Conservation (phyloP, 2,888 invertebrate species). For the Tenthredo distinguenda region DNA sequence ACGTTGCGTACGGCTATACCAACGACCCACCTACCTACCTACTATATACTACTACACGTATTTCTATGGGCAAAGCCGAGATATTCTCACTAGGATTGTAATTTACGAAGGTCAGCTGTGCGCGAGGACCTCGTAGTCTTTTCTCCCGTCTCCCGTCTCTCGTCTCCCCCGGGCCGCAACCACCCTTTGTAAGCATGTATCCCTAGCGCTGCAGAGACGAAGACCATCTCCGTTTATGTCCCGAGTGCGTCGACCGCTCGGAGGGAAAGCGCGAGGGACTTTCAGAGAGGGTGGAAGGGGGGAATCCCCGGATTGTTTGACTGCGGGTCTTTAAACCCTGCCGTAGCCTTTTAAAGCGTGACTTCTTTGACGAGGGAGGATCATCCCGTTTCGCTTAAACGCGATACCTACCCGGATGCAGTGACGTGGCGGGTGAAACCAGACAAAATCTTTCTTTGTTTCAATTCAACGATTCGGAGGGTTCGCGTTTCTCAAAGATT, state of each 20-base stretch:
- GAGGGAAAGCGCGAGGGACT: slow-evolving; percentile 32
- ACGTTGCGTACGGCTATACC: background rate
- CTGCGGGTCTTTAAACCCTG: slow-evolving; percentile 48
- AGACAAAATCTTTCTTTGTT: slow-evolving; percentile 3
- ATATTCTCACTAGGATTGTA: slow-evolving; percentile 39
- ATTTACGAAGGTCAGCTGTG: slow-evolving; percentile 45
- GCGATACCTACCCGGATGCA: background rate
- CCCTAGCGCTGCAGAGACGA: slow-evolving; percentile 9
- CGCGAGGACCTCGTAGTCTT: slow-evolving; percentile 23
- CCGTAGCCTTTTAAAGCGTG: slow-evolving; percentile 49
- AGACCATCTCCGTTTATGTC: slow-evolving; percentile 32
- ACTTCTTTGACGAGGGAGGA: slow-evolving; percentile 45
- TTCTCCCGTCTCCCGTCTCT: background rate
- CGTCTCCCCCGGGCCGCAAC: background rate
- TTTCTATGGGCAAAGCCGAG: slow-evolving; percentile 27
- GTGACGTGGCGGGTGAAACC: slow-evolving; percentile 1
- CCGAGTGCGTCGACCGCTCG: slow-evolving; percentile 42
- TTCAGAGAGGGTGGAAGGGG: background rate
- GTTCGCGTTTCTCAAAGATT: background rate
- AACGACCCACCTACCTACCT: background rate
- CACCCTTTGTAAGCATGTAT: slow-evolving; percentile 11
- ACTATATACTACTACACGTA: background rate
- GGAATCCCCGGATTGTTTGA: slow-evolving; percentile 40
- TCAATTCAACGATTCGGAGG: background rate
- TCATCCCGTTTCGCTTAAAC: slow-evolving; percentile 33